Evolutionary conservation across 2,888 invertebrate species (phyloP).

Genomic region (Gerris lacustris): DNA sequence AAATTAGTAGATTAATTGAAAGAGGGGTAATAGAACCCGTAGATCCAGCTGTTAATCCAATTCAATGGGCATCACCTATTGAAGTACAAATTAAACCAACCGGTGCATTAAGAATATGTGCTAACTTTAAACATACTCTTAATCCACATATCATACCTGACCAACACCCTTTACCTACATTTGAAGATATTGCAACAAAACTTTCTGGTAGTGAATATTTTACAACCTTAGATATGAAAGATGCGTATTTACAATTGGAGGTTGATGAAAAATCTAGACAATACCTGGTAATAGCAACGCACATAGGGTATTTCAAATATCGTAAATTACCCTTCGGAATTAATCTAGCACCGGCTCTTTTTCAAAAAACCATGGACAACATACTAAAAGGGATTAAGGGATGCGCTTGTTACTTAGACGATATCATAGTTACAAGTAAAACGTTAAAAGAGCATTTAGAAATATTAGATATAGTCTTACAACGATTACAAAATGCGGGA

Average conservation of each 20-base stretch:
- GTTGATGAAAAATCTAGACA: no score
- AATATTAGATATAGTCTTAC: background rate
- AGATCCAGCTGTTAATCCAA: background rate
- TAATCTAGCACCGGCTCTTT: no score
- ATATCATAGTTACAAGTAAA: slow-evolving; percentile 13
- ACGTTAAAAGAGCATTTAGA: slow-evolving; percentile 9
- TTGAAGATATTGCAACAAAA: slow-evolving; percentile 13
- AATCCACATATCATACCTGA: slow-evolving; percentile 10
- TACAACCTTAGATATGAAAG: slow-evolving; percentile 14
- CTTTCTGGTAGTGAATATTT: slow-evolving; percentile 9
- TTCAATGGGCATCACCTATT: slow-evolving; percentile 15
- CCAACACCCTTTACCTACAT: slow-evolving; percentile 14
- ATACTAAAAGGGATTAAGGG: slow-evolving; percentile 13
- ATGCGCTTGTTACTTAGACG: slow-evolving; percentile 12
- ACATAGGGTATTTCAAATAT: no score
- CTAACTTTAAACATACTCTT: slow-evolving; percentile 2
- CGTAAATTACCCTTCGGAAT: no score
- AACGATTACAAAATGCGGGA: slow-evolving; percentile 3
- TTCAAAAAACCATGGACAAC: slow-evolving; percentile 16
- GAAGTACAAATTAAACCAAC: slow-evolving; percentile 11
- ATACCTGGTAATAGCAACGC: no score
- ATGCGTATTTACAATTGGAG: no score
- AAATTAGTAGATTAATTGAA: background rate
- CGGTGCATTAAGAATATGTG: slow-evolving; percentile 13
- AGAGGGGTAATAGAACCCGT: slow-evolving; percentile 12